Conservation (phyloP, 1,140 invertebrate genomes). For the Eubasilissa regina region DNA sequence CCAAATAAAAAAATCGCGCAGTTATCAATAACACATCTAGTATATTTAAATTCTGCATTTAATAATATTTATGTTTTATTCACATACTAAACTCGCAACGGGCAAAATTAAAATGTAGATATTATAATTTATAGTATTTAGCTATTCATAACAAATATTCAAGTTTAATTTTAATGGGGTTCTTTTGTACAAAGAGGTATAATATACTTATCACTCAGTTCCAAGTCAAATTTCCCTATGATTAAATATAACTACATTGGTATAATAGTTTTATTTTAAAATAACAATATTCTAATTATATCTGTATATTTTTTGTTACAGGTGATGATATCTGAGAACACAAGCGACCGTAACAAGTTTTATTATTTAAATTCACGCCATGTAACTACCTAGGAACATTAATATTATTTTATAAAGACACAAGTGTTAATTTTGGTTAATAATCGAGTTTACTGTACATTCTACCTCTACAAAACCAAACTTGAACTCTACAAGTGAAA, state of each 20-base stretch:
- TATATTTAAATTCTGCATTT: too few species aligned
- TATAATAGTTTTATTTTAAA: neutral
- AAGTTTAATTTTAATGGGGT: too few species aligned
- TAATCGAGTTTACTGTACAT: slow-evolving; percentile 25
- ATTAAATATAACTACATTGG: neutral
- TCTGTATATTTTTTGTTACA: slow-evolving; percentile 10
- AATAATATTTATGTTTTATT: too few species aligned
- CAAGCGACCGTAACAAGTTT: slow-evolving; percentile 35
- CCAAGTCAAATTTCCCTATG: neutral
- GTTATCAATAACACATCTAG: too few species aligned
- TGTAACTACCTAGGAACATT: slow-evolving; percentile 12
- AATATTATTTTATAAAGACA: slow-evolving; percentile 28
- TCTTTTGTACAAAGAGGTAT: too few species aligned
- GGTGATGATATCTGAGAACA: slow-evolving; percentile 14
- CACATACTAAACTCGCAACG: too few species aligned
- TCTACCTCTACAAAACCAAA: slow-evolving; percentile 17
- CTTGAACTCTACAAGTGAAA: neutral
- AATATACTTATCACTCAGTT: neutral
- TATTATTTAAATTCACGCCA: slow-evolving; percentile 18
- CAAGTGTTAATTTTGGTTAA: slow-evolving; percentile 19
- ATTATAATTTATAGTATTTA: too few species aligned
- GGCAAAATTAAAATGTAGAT: too few species aligned
- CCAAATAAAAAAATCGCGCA: too few species aligned
- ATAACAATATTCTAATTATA: neutral
- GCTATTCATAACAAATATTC: too few species aligned